These are phyloP conservation scores for Clusia tigrina DNA, from an alignment of 2,888 invertebrate genomes.

Conservation along the genomic window DNA sequence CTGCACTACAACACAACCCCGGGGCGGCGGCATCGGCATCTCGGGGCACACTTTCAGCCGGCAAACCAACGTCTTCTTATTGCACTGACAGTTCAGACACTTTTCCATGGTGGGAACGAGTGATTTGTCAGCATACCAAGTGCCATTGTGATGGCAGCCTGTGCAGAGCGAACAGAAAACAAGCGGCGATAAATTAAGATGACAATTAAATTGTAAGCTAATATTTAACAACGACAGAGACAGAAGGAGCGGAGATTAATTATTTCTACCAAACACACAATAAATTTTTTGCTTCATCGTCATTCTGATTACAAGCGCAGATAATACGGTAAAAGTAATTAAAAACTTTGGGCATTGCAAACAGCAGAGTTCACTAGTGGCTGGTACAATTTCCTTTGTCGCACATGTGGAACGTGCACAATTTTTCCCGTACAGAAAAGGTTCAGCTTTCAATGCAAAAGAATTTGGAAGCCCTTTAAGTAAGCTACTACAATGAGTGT, in stretches of 20 bases:
- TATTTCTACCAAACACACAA: neutral
- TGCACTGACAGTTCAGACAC: constrained; percentile 81
- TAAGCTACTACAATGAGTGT: no score
- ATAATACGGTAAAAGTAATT: neutral
- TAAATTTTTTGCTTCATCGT: neutral
- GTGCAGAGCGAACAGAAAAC: constrained; percentile 10
- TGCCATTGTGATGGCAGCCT: constrained; percentile 80
- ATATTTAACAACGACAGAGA: neutral
- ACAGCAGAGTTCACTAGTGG: no score
- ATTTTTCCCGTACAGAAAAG: no score
- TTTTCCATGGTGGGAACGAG: constrained; percentile 76
- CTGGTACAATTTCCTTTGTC: no score
- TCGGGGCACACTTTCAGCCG: constrained; percentile 79
- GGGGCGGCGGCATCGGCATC: constrained; percentile 78
- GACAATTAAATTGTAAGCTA: neutral
- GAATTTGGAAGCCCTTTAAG: no score
- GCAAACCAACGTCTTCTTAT: constrained; percentile 76
- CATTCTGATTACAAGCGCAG: neutral
- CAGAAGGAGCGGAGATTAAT: neutral
- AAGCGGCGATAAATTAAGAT: neutral
- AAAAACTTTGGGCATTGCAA: no score
- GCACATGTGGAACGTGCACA: no score
- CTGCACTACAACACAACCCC: constrained; percentile 76
- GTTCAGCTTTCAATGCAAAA: no score
- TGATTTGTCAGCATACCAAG: constrained; percentile 72